A percentile compares a stretch with the other conserved stretches of the same genome.
Evolutionary conservation across 2,797 vertebrate genomes (phyloP).

Genomic region (Gallirallus australis): DNA sequence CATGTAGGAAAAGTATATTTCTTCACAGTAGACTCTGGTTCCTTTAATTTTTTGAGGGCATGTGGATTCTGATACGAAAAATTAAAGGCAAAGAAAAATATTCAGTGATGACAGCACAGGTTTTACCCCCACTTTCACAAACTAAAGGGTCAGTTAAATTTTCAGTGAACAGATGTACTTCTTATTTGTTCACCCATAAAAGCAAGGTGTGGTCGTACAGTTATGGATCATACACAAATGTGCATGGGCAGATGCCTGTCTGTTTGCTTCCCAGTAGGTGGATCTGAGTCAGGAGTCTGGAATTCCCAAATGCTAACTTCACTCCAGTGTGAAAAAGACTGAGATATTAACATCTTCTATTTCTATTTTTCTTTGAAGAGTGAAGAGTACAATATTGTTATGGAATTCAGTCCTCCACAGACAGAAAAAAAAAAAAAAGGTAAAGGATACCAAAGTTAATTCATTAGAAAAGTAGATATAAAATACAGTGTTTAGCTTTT

Average conservation of each 20-base stretch:
- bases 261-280: fast-evolving
- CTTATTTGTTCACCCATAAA: not conserved
- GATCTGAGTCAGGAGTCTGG: not conserved
- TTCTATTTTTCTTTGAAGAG: not conserved
- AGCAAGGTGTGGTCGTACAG: not conserved
- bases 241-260: not conserved
- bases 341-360: not conserved
- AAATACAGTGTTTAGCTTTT: not conserved
- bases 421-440: not conserved
- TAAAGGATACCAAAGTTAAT: not conserved
- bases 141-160: not conserved
- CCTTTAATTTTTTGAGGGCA: fast-evolving
- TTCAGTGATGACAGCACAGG: not conserved
- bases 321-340: not conserved
- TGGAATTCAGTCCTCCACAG: not conserved
- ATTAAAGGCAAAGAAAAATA: not conserved
- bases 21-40: not conserved
- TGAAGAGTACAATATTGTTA: not conserved
- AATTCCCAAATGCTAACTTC: not conserved
- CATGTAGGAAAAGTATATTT: not conserved
- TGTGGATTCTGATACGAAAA: not conserved
- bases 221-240: not conserved
- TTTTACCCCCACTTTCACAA: not conserved
- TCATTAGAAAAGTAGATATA: not conserved
- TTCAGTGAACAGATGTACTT: not conserved